Conservation (phyloP, 2,797 vertebrate species). For the Falco columbarius region DNA sequence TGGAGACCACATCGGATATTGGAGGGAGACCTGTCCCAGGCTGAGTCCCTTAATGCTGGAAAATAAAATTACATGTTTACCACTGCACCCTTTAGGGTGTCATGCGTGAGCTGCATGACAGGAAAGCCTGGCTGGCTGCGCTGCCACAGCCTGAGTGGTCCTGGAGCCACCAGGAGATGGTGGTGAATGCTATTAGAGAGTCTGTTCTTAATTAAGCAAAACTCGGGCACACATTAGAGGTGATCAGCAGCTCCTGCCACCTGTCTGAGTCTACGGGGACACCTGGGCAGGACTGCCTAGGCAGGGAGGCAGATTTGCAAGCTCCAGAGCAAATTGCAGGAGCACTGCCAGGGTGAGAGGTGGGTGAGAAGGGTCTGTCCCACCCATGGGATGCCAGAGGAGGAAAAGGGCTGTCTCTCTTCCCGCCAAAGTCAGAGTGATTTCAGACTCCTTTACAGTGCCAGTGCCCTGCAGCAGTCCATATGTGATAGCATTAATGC, state of each 20-base stretch:
- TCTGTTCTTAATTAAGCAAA: constrained; percentile 17
- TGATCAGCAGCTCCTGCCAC: not conserved
- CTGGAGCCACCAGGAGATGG: not conserved
- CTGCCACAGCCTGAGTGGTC: not conserved
- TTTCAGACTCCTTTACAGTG: not conserved
- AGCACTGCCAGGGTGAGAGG: not conserved
- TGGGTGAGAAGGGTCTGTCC: not conserved
- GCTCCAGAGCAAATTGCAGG: not conserved
- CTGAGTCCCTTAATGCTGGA: not conserved
- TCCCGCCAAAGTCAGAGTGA: not conserved
- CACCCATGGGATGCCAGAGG: not conserved
- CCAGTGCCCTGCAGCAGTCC: constrained; percentile 57
- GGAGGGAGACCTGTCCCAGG: not conserved
- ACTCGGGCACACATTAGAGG: not conserved
- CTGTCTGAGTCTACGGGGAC: not conserved
- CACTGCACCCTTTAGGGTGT: not conserved
- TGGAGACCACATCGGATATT: fast-evolving
- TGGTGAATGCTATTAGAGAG: not conserved
- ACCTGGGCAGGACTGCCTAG: not conserved
- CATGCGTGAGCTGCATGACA: fast-evolving
- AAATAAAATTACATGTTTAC: not conserved
- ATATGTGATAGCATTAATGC: constrained; percentile 68
- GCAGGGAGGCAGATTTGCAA: not conserved
- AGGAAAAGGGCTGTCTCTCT: not conserved
- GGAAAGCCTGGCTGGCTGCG: not conserved